Base-by-base conservation (phyloP, 2,888 invertebrate genomes). In the Caenorhabditis sulstoni region DNA sequence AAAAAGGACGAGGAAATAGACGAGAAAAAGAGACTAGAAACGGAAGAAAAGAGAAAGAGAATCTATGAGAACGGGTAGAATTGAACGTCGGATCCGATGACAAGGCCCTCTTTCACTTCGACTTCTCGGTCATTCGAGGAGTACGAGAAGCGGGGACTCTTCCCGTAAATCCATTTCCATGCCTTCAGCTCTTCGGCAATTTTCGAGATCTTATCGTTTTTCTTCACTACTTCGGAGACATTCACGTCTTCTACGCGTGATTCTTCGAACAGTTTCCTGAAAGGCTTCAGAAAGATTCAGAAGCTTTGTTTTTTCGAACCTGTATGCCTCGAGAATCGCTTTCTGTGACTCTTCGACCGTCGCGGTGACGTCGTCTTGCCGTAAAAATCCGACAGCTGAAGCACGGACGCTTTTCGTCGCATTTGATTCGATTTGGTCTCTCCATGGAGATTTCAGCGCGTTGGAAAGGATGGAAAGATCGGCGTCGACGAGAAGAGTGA, bases 111-210 rank as follows among this genome's bases (percentile, higher is more conserved):
- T 66, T 84, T 83, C 44, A 84, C 84, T 49, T 77, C 61, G 11
- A 74, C 45, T 22, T 16, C 35, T 0, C 45, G n/a, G 1, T 45
- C 59, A 14, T 44, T 22, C 8, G 39, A 29, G 1, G 41, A 14
- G 18, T 79, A 76, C 7, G 44, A 70, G 52, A 96, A 96, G 83
- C 93, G 93, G 0, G 96, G 97, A 0, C 96, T 95, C 90, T 93
- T 94, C 0, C 96, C 96, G 90, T 93, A 94, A 80, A 94, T 93
- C 96, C 96, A 96, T 74, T 95, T 94, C 95, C 96, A 96, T 29
- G 94, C 94, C 81, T 92, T 91, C 61, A 95, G 93, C 79, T 94
- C 93, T 45, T 93, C 92, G 70, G 93, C 93, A 71, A 95, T 92
- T 86, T 94, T 62, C 1, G 41, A 18, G 2, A 82, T 74, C 35